A percentile compares a stretch with the other conserved stretches of the same genome.
Conservation (phyloP, 1,140 invertebrate species). For the Liolophura sinensis region DNA sequence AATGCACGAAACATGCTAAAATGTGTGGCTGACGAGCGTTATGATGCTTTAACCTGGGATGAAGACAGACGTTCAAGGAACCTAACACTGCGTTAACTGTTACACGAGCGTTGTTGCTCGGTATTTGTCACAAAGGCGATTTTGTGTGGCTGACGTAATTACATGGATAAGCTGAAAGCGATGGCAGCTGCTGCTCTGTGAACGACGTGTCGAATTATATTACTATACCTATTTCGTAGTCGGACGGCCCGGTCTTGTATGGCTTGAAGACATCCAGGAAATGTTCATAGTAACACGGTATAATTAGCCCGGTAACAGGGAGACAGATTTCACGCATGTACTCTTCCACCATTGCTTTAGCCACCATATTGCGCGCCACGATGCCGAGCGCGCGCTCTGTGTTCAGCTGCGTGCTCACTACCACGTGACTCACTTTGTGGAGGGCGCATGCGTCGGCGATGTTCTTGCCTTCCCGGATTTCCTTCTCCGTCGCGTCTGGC, state of each 20-base stretch:
- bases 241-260: slow-evolving; percentile 14
- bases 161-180: no score
- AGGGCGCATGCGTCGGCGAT: slow-evolving; percentile 44
- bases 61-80: no score
- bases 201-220: background rate
- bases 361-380: slow-evolving; percentile 42
- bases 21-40: no score
- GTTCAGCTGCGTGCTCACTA: slow-evolving; percentile 50
- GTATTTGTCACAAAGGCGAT: no score
- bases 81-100: no score
- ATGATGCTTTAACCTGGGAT: no score
- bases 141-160: no score
- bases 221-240: slow-evolving; percentile 31
- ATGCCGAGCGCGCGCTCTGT: slow-evolving; percentile 33
- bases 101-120: no score
- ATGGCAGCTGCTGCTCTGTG: background rate
- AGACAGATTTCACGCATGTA: slow-evolving; percentile 40
- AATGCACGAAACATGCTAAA: no score
- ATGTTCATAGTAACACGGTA: slow-evolving; percentile 49
- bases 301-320: slow-evolving; percentile 40
- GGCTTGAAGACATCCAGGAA: slow-evolving; percentile 36
- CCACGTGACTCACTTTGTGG: slow-evolving; percentile 36
- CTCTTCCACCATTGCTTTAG: slow-evolving; percentile 47
- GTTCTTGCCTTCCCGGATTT: slow-evolving; percentile 36
- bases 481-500: slow-evolving; percentile 37